These are phyloP conservation scores for Phycodurus eques DNA, from an alignment of 2,113 vertebrate genomes.

Conservation along the genomic window DNA sequence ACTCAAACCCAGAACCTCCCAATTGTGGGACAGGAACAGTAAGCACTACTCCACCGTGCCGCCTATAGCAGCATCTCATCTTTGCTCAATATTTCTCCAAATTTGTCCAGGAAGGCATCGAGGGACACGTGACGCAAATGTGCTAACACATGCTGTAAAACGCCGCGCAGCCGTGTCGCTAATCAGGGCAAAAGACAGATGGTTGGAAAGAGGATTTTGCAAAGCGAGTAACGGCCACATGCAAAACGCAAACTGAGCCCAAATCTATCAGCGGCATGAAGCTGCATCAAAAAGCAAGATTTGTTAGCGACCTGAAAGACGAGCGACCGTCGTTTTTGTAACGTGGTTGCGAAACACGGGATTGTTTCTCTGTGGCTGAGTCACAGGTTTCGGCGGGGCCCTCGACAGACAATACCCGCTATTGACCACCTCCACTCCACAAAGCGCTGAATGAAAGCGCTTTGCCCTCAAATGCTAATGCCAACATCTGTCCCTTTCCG, in stretches of 20 bases:
- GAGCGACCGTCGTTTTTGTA: neutral
- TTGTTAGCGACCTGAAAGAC: constrained; percentile 9
- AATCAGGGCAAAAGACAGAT: constrained; percentile 49
- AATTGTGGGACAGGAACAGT: too few relatives aligned
- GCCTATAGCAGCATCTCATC: neutral
- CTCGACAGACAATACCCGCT: constrained; percentile 61
- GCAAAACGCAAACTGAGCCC: constrained; percentile 31
- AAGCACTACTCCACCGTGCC: too few relatives aligned
- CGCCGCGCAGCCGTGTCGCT: constrained; percentile 22
- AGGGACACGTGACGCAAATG: neutral
- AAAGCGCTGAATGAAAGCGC: constrained; percentile 45
- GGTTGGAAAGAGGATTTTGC: constrained; percentile 48
- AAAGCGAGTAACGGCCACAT: constrained; percentile 29
- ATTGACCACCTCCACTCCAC: constrained; percentile 48
- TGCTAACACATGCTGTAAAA: constrained; percentile 12
- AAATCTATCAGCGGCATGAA: constrained; percentile 28
- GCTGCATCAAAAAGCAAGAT: constrained; percentile 15
- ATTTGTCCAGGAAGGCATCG: neutral
- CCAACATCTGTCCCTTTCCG: constrained; percentile 24
- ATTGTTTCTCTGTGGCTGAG: constrained; percentile 49
- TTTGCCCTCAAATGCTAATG: constrained; percentile 47
- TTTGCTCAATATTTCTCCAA: neutral
- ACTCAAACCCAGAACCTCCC: too few relatives aligned
- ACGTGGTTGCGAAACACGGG: constrained; percentile 28
- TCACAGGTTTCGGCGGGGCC: constrained; percentile 56